Evolutionary conservation across 2,113 vertebrate genomes (phyloP).

Genomic region (Ochotona princeps): DNA sequence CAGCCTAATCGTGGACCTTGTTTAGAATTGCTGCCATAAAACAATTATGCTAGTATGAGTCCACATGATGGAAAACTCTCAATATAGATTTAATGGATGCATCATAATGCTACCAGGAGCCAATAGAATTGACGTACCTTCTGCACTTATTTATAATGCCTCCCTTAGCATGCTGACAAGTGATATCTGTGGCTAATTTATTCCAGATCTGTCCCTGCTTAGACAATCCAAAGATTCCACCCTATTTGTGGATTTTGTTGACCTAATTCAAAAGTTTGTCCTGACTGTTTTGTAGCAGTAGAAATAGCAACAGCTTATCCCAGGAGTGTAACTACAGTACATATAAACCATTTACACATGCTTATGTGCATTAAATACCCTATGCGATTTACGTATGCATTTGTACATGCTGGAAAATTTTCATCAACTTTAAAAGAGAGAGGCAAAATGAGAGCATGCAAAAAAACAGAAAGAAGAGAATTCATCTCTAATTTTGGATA

Average conservation of each 20-base stretch:
- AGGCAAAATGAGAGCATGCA: not conserved
- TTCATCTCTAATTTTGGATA: not conserved
- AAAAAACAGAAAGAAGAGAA: conserved; percentile 35
- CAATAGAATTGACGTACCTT: conserved; percentile 57
- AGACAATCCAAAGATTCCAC: conserved; percentile 76
- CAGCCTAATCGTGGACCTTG: conserved; percentile 69
- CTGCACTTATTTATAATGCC: conserved; percentile 60
- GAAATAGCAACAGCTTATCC: conserved; percentile 75
- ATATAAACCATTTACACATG: conserved; percentile 51
- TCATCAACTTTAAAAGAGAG: not conserved
- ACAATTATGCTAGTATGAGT: conserved; percentile 64
- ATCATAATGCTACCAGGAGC: conserved; percentile 49
- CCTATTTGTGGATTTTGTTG: conserved; percentile 82
- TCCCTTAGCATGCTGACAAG: conserved; percentile 64
- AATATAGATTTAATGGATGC: conserved; percentile 71
- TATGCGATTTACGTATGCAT: not conserved
- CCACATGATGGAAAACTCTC: conserved; percentile 79
- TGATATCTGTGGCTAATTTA: conserved; percentile 77
- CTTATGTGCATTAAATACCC: conserved; percentile 3
- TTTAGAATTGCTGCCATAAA: conserved; percentile 77
- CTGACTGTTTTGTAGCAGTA: conserved; percentile 70
- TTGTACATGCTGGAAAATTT: not conserved
- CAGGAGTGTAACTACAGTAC: conserved; percentile 54
- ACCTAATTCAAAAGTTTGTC: conserved; percentile 79
- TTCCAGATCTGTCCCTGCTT: conserved; percentile 75